Evolutionary conservation across 2,888 invertebrate genomes (phyloP), one percentile per base, ranked within the genome.

Genomic region (Hedya salicella): DNA sequence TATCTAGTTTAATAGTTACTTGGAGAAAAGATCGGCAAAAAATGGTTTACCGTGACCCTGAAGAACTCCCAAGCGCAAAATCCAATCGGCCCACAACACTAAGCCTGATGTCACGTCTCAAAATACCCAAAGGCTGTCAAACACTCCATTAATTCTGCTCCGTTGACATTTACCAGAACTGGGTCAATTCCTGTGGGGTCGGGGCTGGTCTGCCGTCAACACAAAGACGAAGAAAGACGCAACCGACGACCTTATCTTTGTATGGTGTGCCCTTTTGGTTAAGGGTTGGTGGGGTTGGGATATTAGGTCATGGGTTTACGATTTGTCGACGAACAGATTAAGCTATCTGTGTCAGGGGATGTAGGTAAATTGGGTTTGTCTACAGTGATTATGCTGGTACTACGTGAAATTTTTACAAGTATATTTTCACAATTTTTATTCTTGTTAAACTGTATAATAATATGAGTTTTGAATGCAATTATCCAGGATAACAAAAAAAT

Each of bases 241-340:
- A 48, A 13, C 19, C 19, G 48, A 13, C 21, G 5, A 19, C 5
- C 6, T 48, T 21, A 13, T 48, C 9, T 11, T 9, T 3, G n/a
- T 48, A 48, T 13, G 19, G 11, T 48, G 3, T 48, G 21, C 21
- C 48, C 5, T 13, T 16, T 25, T 44, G 16, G 16, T 25, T 4
- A 13, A 73, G 78, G 77, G 79, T 76, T 75, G 74, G 4, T 59
- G 70, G 69, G 70, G 68, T 72, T 71, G 76, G 76, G 64, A 52
- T 54, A 81, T 83, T 81, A 80, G 82, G 86, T 83, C 83, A 83
- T 73, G 78, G 78, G 86, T 87, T 87, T 86, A 88, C 80, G 82
- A 80, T 75, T 73, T 79, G 80, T 77, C 73, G 77, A 77, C 78
- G 70, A 73, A 71, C 72, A 69, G 68, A 67, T 71, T 69, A 66